Conservation (phyloP, 2,888 invertebrate genomes). For the Eilema sororculum region DNA sequence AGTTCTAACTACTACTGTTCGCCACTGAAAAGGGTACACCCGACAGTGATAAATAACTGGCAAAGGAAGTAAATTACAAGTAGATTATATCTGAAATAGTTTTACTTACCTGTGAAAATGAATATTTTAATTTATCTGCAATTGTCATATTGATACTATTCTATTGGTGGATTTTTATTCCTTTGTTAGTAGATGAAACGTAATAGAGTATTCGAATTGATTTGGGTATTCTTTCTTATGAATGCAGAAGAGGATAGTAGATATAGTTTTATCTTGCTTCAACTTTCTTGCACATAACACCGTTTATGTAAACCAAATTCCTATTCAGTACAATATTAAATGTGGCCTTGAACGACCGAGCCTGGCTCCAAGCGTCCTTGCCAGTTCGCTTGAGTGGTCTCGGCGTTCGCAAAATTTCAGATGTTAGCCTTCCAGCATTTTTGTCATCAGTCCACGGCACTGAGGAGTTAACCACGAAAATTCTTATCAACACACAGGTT, state of each 20-base stretch:
- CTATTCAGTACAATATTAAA: too few relatives aligned
- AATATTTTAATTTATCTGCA: constrained; percentile 35
- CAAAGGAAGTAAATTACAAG: constrained; percentile 41
- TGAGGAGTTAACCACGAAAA: too few relatives aligned
- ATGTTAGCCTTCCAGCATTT: too few relatives aligned
- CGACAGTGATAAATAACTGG: constrained; percentile 49
- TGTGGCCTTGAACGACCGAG: too few relatives aligned
- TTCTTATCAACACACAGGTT: too few relatives aligned
- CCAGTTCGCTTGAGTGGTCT: too few relatives aligned
- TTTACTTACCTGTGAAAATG: constrained; percentile 38
- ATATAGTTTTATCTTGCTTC: not conserved
- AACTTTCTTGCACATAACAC: not conserved
- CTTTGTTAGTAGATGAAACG: not conserved
- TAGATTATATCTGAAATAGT: constrained; percentile 43
- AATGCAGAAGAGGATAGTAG: too few relatives aligned
- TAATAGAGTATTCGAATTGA: not conserved
- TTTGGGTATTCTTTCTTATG: too few relatives aligned
- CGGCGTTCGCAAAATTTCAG: too few relatives aligned
- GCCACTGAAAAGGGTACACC: constrained; percentile 37
- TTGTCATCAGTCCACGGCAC: too few relatives aligned
- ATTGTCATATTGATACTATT: constrained; percentile 5
- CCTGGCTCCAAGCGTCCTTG: too few relatives aligned
- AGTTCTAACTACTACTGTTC: constrained; percentile 44
- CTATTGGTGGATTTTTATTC: not conserved
- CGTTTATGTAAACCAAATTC: too few relatives aligned